Conservation (phyloP, 1,140 invertebrate genomes). For the Saccostrea cuccullata region DNA sequence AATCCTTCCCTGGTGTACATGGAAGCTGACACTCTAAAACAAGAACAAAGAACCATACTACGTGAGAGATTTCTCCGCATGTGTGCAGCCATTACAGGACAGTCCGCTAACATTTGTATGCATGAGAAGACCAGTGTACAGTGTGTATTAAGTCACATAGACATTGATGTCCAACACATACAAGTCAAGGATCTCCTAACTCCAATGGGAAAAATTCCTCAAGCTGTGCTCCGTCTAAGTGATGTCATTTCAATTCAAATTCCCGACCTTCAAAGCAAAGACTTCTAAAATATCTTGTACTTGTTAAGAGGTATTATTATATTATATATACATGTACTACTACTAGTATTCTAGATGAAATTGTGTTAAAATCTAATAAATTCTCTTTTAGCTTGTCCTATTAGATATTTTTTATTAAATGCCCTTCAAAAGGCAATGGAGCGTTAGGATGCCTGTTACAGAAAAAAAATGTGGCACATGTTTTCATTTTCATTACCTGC, state of each 20-base stretch:
- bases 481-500: too few relatives aligned
- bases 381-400: too few relatives aligned
- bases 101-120: constrained; percentile 65
- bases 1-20: constrained; percentile 13
- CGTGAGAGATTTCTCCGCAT: constrained; percentile 75
- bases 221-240: constrained; percentile 73
- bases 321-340: too few relatives aligned
- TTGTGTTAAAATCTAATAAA: too few relatives aligned
- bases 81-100: constrained; percentile 65
- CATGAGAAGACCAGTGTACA: constrained; percentile 69
- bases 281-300: neutral
- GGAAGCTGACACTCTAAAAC: constrained; percentile 58
- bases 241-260: constrained; percentile 72
- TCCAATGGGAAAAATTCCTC: constrained; percentile 74
- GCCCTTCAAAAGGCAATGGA: too few relatives aligned
- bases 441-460: too few relatives aligned
- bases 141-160: constrained; percentile 67
- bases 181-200: constrained; percentile 73
- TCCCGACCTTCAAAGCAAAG: constrained; percentile 51
- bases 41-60: constrained; percentile 71
- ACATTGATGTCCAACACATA: constrained; percentile 74
- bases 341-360: too few relatives aligned
- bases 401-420: too few relatives aligned
- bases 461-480: too few relatives aligned
- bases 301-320: too few relatives aligned